phyloP scores from a whole-genome alignment of 2,113 vertebrate genomes.

The Dicaeum eximium region DNA sequence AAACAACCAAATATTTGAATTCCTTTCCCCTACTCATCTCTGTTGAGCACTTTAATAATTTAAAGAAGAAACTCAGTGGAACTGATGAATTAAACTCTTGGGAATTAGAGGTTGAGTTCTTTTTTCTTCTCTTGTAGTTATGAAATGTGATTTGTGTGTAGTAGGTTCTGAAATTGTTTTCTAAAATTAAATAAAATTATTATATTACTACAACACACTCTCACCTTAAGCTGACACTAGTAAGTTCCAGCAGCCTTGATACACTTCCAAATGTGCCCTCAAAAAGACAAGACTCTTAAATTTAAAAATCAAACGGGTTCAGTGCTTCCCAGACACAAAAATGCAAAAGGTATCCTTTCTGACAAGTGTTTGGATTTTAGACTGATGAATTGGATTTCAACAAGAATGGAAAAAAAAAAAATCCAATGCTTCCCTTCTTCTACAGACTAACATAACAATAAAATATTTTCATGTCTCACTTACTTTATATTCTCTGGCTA shows the following conservation, averaged over 20 bases:
- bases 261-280: not conserved
- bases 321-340: slow-evolving; percentile 24
- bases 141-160: not conserved
- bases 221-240: not conserved
- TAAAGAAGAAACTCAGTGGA: not conserved
- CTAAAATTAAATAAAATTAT: not conserved
- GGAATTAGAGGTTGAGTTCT: not conserved
- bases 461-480: not conserved
- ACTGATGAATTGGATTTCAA: slow-evolving; percentile 37
- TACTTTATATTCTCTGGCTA: not conserved
- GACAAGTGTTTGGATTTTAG: slow-evolving; percentile 38
- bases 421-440: not conserved
- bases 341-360: slow-evolving; percentile 21
- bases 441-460: not conserved
- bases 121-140: not conserved
- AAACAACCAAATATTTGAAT: not conserved
- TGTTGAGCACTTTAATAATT: not conserved
- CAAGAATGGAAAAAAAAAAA: not conserved
- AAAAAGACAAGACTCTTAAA: not conserved
- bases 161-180: not conserved
- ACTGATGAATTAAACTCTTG: not conserved
- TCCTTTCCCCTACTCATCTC: not conserved
- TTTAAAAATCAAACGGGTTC: slow-evolving; percentile 55
- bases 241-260: not conserved
- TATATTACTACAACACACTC: not conserved